A percentile compares a stretch with the other conserved stretches of the same genome.
These are phyloP conservation scores for Leptodirus hochenwartii DNA, from an alignment of 2,888 invertebrate species.

Conservation along the genomic window DNA sequence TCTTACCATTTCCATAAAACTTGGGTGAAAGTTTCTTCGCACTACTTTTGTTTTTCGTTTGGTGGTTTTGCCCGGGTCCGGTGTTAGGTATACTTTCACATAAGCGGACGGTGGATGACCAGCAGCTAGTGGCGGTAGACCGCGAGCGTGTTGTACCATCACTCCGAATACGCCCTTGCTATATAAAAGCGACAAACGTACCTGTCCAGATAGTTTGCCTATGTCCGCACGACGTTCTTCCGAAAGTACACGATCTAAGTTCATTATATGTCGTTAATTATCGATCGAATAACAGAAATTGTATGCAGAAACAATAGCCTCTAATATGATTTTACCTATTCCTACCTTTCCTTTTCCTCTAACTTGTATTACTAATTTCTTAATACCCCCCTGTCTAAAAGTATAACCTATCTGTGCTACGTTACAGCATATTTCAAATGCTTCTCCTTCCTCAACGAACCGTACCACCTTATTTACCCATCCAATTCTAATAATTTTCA, in stretches of 20 bases:
- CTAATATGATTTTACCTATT: too few species aligned
- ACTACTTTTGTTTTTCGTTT: constrained; percentile 93
- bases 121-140: constrained; percentile 60
- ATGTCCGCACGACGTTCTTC: constrained; percentile 19
- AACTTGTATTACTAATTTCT: too few species aligned
- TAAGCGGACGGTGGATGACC: constrained; percentile 77
- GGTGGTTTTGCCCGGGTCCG: constrained; percentile 80
- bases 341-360: too few species aligned
- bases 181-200: constrained; percentile 64
- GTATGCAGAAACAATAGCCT: too few species aligned
- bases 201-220: constrained; percentile 43
- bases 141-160: constrained; percentile 82
- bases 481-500: too few species aligned
- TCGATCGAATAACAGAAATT: background rate
- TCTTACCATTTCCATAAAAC: constrained; percentile 91
- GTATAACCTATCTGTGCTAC: too few species aligned
- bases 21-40: constrained; percentile 82
- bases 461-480: too few species aligned
- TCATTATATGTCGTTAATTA: constrained; percentile 2
- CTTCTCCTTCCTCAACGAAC: too few species aligned
- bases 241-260: constrained; percentile 17
- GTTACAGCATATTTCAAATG: too few species aligned
- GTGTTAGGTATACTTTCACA: constrained; percentile 83
- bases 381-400: too few species aligned
- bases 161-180: constrained; percentile 55